A percentile compares a stretch with the other conserved stretches of the same genome.
Evolutionary conservation across 2,888 invertebrate genomes (phyloP).

Genomic region (Hypolimnas misippus): DNA sequence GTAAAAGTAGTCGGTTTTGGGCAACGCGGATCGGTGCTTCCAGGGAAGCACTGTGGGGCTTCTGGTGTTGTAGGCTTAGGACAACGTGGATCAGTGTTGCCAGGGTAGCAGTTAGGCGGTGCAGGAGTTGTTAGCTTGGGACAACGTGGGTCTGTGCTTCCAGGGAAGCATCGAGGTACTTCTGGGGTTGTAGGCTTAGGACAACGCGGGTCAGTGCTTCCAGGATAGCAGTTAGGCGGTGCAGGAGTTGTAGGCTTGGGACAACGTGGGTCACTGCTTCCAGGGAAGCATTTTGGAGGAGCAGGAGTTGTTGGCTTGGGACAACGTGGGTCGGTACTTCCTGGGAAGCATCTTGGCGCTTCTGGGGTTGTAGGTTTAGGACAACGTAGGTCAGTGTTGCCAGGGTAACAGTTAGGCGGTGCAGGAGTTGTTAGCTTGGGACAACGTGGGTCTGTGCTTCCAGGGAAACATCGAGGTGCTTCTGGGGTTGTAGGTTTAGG

Average conservation of each 20-base stretch:
- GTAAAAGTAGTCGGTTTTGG: constrained; percentile 52
- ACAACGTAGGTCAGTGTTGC: constrained; percentile 53
- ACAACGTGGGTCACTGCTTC: constrained; percentile 58
- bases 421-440: constrained; percentile 52
- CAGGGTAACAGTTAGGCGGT: constrained; percentile 56
- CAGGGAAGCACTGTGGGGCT: constrained; percentile 56
- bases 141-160: constrained; percentile 50
- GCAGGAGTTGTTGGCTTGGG: constrained; percentile 49
- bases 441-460: constrained; percentile 62
- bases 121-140: constrained; percentile 46
- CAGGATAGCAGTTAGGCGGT: constrained; percentile 25
- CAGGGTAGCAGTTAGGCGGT: constrained; percentile 52
- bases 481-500: constrained; percentile 53
- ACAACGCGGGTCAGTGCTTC: constrained; percentile 57
- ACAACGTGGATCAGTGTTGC: constrained; percentile 54
- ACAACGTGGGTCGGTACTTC: constrained; percentile 54
- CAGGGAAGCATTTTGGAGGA: constrained; percentile 55
- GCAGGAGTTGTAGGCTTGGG: constrained; percentile 49
- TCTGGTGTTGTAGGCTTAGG: constrained; percentile 54
- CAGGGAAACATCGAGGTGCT: constrained; percentile 57
- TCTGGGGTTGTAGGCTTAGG: constrained; percentile 53
- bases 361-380: constrained; percentile 44
- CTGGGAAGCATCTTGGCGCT: constrained; percentile 51
- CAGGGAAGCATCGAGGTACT: constrained; percentile 55
- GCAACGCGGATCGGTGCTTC: constrained; percentile 60